Evolutionary conservation across 2,797 vertebrate species (phyloP).

Genomic region (Gila robusta): DNA sequence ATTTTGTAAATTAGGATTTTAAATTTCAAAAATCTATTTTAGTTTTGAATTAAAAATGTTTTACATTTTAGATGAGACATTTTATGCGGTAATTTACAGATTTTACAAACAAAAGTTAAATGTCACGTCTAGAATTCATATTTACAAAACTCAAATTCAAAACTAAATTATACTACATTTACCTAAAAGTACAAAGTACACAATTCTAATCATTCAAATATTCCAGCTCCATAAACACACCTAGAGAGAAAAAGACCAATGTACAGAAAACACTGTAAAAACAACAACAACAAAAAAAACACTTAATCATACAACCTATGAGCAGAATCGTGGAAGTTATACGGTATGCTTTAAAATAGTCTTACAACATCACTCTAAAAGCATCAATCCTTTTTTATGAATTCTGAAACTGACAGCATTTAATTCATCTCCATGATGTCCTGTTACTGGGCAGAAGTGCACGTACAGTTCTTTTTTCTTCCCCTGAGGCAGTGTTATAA

Average conservation of each 20-base stretch:
- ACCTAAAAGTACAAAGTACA: background rate
- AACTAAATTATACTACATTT: background rate
- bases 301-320: background rate
- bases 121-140: background rate
- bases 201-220: background rate
- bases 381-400: background rate
- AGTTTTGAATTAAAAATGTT: background rate
- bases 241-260: background rate
- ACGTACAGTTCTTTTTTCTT: background rate
- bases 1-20: background rate
- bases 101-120: background rate
- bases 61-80: background rate
- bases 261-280: background rate
- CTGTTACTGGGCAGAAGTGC: background rate
- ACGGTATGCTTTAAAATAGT: background rate
- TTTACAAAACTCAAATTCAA: background rate
- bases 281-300: no score
- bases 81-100: background rate
- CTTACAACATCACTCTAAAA: background rate
- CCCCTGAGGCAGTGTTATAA: constrained; percentile 9
- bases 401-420: background rate
- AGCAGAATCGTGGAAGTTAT: background rate
- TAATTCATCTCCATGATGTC: background rate
- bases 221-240: no score
- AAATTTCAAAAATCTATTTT: background rate